Evolutionary conservation across 2,888 invertebrate genomes (phyloP).

Genomic region (Lissonota sp.): DNA sequence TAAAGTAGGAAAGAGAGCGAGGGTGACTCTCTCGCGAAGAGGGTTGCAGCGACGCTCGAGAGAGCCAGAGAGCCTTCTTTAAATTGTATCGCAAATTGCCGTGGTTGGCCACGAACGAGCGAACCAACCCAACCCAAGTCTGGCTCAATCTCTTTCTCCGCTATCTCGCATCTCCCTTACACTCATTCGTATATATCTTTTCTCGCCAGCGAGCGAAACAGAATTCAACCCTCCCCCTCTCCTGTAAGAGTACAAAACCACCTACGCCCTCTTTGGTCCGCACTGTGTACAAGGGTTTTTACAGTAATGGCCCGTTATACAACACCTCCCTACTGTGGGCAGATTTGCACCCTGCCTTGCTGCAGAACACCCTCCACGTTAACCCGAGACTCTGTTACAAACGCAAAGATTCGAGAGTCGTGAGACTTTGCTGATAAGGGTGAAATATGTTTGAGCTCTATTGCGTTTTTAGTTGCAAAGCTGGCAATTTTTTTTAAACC

Average conservation of each 20-base stretch:
- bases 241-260: conserved; percentile 14
- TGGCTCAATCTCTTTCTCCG: conserved; percentile 4
- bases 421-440: conserved; percentile 33
- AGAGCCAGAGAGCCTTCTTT: conserved; percentile 75
- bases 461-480: neutral
- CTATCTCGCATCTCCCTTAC: neutral
- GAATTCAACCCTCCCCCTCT: conserved; percentile 24
- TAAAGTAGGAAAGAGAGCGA: conserved; percentile 65
- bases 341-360: conserved; percentile 36
- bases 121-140: conserved; percentile 38
- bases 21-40: conserved; percentile 64
- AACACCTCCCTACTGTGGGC: conserved; percentile 27
- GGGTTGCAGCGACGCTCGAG: conserved; percentile 26
- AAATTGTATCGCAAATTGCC: conserved; percentile 80
- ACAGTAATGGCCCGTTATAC: conserved; percentile 52
- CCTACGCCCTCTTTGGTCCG: conserved; percentile 4
- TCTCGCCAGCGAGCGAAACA: neutral
- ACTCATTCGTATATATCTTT: conserved; percentile 2
- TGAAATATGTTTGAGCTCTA: neutral
- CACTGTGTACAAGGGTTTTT: conserved; percentile 24
- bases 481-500: neutral
- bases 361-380: neutral
- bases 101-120: conserved; percentile 55
- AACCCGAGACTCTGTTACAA: conserved; percentile 9
- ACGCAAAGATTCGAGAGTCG: conserved; percentile 14